Percentiles rank a stretch among this genome's conserved stretches.
phyloP scores from a whole-genome alignment of 2,888 invertebrate species.

The Epinotia bilunana region DNA sequence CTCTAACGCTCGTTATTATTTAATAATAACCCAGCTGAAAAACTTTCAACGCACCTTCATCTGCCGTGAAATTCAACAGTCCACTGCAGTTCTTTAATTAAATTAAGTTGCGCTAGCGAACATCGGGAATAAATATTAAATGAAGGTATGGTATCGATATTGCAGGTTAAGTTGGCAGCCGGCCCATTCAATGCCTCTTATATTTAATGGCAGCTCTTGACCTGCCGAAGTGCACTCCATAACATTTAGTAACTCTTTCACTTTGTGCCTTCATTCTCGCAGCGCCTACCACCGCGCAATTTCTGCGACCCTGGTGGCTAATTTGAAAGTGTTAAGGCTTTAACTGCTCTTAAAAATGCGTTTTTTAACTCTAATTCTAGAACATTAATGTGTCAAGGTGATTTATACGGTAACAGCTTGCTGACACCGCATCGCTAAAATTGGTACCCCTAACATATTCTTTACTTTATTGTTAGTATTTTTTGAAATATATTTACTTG shows the following conservation, averaged over 20 bases:
- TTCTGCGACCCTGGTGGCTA: slow-evolving; percentile 21
- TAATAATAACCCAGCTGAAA: not conserved
- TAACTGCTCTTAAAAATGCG: too few relatives aligned
- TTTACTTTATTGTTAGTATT: not conserved
- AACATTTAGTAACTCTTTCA: slow-evolving; percentile 42
- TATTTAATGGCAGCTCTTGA: slow-evolving; percentile 42
- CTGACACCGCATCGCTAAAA: too few relatives aligned
- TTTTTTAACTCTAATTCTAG: too few relatives aligned
- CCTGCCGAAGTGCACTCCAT: slow-evolving; percentile 28
- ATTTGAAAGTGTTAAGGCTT: slow-evolving; percentile 5
- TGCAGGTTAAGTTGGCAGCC: not conserved
- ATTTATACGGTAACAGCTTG: too few relatives aligned
- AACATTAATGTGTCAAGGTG: too few relatives aligned
- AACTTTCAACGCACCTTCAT: not conserved
- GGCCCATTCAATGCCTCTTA: slow-evolving; percentile 21
- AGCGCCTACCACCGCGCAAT: slow-evolving; percentile 9
- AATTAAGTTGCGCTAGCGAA: not conserved
- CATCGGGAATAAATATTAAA: not conserved
- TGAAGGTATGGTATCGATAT: slow-evolving; percentile 1
- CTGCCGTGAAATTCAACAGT: not conserved
- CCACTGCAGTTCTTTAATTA: not conserved
- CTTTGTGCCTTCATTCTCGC: slow-evolving; percentile 32
- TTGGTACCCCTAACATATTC: not conserved
- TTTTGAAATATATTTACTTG: not conserved
- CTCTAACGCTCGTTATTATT: not conserved